Conservation (phyloP, 2,888 invertebrate species). For the Limnephilus auricula region DNA sequence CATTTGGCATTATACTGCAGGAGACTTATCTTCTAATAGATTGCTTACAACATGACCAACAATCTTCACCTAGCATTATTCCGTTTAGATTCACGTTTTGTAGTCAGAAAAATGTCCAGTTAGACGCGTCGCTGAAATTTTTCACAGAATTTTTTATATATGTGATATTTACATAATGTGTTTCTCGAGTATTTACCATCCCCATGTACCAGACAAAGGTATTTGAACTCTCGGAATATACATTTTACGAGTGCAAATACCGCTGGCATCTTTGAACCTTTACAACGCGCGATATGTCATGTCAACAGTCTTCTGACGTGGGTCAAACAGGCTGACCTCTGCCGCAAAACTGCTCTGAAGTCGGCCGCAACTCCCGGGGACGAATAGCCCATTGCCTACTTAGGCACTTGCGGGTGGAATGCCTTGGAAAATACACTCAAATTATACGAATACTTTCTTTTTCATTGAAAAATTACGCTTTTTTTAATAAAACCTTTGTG, state of each 20-base stretch:
- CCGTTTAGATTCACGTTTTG: too few species aligned
- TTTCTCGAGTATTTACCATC: not conserved
- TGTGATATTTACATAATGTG: not conserved
- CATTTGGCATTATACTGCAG: too few species aligned
- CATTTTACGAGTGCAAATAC: conserved; percentile 23
- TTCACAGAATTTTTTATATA: not conserved
- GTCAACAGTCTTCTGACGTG: conserved; percentile 38
- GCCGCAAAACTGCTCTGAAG: not conserved
- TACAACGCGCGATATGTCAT: conserved; percentile 1
- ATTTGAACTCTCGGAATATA: not conserved
- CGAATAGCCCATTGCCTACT: not conserved
- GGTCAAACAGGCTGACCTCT: conserved; percentile 18
- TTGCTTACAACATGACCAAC: too few species aligned
- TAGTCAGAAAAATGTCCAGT: not conserved
- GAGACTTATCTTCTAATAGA: too few species aligned
- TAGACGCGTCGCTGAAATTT: not conserved
- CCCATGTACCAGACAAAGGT: not conserved
- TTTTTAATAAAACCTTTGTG: not conserved
- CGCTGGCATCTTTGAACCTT: conserved; percentile 31
- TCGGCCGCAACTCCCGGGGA: not conserved
- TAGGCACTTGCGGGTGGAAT: not conserved
- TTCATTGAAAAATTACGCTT: not conserved
- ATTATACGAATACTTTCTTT: not conserved
- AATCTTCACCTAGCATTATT: too few species aligned
- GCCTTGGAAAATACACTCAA: not conserved